These are phyloP conservation scores for Peromyscus attwateri DNA, from an alignment of 2,797 vertebrate species.

Conservation along the genomic window DNA sequence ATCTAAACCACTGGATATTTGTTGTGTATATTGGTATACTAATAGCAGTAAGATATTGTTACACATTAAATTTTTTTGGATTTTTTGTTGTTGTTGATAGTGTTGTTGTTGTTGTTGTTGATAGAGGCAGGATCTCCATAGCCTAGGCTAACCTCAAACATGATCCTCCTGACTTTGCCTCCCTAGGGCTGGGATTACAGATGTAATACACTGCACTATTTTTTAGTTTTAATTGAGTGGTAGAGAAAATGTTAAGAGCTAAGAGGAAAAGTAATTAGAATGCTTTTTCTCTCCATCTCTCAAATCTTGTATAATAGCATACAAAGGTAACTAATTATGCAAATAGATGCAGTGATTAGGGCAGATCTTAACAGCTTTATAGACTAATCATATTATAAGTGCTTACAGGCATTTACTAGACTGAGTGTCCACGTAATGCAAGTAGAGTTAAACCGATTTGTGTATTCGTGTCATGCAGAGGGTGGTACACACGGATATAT, in stretches of 20 bases:
- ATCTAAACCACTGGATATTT: neutral
- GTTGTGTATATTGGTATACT: neutral
- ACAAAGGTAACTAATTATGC: neutral
- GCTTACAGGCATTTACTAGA: neutral
- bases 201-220: neutral
- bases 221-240: constrained; percentile 23
- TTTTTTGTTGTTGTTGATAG: neutral
- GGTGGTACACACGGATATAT: neutral
- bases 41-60: constrained; percentile 15
- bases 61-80: neutral
- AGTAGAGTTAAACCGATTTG: neutral
- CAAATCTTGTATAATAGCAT: neutral
- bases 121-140: neutral
- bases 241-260: constrained; percentile 49
- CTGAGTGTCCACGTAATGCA: neutral
- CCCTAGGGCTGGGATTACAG: neutral
- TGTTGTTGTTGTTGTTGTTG: too few species aligned
- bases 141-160: neutral
- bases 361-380: neutral
- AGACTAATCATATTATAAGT: neutral
- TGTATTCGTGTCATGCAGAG: neutral
- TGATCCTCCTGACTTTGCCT: neutral
- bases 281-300: constrained; percentile 7
- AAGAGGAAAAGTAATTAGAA: constrained; percentile 59
- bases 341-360: constrained; percentile 34